Evolutionary conservation across 2,888 invertebrate species (phyloP), one percentile per base, ranked within the genome.

Genomic region (Cheilosia soror): DNA sequence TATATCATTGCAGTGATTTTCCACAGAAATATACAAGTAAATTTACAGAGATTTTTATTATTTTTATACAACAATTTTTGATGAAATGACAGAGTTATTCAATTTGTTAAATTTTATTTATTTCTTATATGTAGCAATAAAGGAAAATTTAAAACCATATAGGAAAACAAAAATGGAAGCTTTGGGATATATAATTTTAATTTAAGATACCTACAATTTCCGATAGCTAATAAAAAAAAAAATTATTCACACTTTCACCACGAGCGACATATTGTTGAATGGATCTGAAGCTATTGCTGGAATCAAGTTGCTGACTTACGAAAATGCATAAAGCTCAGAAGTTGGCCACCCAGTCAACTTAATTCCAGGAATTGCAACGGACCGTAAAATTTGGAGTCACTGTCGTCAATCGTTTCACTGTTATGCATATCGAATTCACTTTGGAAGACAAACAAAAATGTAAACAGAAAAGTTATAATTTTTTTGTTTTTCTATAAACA

Each of bases 341-440:
- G 90, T 89, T 89, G 92, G 92, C 92, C 90, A 92, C 91, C 91
- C 92, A 92, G 92, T 92, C 92, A 92, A 92, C 92, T 92, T 91
- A 90, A 92, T 92, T 92, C 92, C 92, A 92, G 92, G 92, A 91
- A 92, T 90, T 90, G 92, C 90, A 91, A 90, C 89, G 89, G 89
- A 91, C 89, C 73, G 49, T 68, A 37, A 29, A 20, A 49, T 77
- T 69, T 33, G 15, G 44, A 66, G 25, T 40, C 75, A 65, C 78
- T 68, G 60, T 84, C 75, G 66, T 75, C 40, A 40, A 9, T 40
- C 9, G 7, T 53, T 33, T 73, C 57, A 42, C 65, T 33, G 71
- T 49, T 27, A 53, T 76, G 71, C 76, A 51, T 37, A 20, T 76
- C 78, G 65, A 33, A 73, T 76, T 58, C 72, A 72, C 65, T 73